These are phyloP conservation scores for Sylvia atricapilla DNA, from an alignment of 2,113 vertebrate genomes.

Conservation along the genomic window DNA sequence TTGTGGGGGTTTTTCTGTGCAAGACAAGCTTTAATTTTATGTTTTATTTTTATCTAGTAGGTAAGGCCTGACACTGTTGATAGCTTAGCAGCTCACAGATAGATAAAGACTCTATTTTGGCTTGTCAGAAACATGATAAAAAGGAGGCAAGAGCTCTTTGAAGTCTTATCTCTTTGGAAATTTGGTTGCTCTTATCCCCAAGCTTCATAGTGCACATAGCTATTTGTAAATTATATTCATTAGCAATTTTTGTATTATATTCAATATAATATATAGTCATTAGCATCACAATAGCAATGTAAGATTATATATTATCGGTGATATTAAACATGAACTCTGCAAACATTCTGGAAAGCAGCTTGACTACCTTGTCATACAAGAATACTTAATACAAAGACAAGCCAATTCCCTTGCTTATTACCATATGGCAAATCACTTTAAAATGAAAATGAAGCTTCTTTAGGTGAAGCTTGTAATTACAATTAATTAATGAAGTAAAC, in stretches of 20 bases:
- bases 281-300: neutral
- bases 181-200: neutral
- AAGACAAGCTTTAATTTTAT: neutral
- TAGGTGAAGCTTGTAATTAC: neutral
- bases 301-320: neutral
- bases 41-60: neutral
- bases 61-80: neutral
- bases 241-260: neutral
- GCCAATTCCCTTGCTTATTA: neutral
- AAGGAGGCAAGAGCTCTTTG: neutral
- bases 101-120: neutral
- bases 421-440: neutral
- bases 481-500: neutral
- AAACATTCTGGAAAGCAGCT: neutral
- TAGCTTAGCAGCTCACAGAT: neutral
- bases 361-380: neutral
- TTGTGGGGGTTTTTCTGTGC: rapidly evolving
- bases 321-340: neutral
- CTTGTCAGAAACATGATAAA: neutral
- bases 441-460: neutral
- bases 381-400: neutral
- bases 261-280: neutral
- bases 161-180: neutral
- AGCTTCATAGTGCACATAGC: neutral
- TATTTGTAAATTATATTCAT: neutral